phyloP scores from a whole-genome alignment of 2,797 vertebrate species.

The Limnodromus scolopaceus region DNA sequence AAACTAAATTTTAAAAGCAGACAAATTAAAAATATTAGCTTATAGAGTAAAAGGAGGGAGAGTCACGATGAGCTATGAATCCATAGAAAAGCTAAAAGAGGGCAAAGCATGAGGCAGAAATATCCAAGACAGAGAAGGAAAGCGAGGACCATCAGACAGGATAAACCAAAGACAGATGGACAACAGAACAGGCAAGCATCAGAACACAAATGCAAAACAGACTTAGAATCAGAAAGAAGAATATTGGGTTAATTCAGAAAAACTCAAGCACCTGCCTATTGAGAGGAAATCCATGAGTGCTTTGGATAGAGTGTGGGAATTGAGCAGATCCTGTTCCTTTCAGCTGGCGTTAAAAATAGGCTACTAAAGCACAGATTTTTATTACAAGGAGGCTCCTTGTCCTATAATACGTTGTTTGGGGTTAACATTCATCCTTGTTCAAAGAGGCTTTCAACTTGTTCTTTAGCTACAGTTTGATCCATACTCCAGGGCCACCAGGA shows the following conservation, averaged over 20 bases:
- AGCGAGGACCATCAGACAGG: background rate
- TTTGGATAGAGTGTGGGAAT: background rate
- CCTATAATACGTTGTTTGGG: background rate
- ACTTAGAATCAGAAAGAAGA: background rate
- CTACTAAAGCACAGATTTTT: background rate
- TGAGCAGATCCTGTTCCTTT: background rate
- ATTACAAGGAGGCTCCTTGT: background rate
- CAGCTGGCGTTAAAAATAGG: background rate
- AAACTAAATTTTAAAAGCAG: background rate
- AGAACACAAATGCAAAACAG: background rate
- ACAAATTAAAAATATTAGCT: background rate
- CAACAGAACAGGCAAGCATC: background rate
- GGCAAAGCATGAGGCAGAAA: background rate
- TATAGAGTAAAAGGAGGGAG: background rate
- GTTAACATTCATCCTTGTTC: background rate
- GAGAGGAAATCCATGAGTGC: background rate
- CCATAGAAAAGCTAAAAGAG: background rate
- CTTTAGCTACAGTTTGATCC: background rate
- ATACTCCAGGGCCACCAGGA: background rate
- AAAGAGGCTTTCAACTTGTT: background rate
- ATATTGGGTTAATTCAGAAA: background rate
- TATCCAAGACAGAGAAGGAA: background rate
- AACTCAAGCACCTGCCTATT: background rate
- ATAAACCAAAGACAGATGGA: background rate
- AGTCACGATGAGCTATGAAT: background rate